Evolutionary conservation across 2,113 vertebrate genomes (phyloP), one percentile per base, ranked within the genome.

Genomic region (Passer domesticus): DNA sequence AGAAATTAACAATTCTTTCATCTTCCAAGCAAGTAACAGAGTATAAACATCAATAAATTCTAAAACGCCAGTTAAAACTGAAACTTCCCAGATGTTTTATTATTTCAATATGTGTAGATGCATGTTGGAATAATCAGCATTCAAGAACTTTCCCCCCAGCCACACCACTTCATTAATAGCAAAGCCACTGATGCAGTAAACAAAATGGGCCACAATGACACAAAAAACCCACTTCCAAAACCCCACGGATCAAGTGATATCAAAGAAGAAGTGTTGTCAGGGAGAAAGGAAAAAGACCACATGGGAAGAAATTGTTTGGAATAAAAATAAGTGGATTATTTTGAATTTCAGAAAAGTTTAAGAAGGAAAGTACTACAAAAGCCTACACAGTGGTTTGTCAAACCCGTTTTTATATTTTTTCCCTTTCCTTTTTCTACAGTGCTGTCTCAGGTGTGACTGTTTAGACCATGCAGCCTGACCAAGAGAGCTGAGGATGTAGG

Each of bases 1-100:
- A 59, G 39, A 96, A 92, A 95, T 18, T 47, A 46, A 44, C 44
- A 67, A 43, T 83, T 52, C 68, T 91, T 95, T 94, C 56, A 92
- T 93, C 75, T 93, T 60, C 55, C 64, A 74, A 44, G 43, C 58
- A 83, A 70, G 63, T 44, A 89, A 80, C 31, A 63, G 30, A 78
- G 33, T 39, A 85, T 35, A 94, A 93, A 63, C 56, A 89, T 74
- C 47, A 83, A 88, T 76, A 70, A 59, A 50, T 50, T 73, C 56
- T 49, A 39, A 90, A 97, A 72, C 21, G 7, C 17, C 44, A 44
- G 66, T 78, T 88, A 80, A 86, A 94, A 69, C 13, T 44, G n/a
- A 77, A 88, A 63, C 59, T 90, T 93, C 35, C 41, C 50, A 88
- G 52, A 68, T 41, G 11, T 53, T 88, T 85, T 62, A 76, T 63